Conservation (phyloP, 2,888 invertebrate genomes). For the Eudemis profundana region DNA sequence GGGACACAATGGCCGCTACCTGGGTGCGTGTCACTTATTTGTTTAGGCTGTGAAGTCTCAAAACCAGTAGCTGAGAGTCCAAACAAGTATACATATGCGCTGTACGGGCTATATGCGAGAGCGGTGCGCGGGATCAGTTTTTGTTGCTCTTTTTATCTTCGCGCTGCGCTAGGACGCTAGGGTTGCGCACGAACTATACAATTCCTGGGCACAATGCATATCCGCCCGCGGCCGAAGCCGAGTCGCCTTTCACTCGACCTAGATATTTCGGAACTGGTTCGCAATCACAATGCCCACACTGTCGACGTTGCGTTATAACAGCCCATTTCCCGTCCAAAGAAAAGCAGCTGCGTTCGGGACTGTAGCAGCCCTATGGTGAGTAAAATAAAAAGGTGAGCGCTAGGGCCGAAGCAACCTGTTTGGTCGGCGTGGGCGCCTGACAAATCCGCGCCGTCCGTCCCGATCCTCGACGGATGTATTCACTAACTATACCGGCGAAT, state of each 20-base stretch:
- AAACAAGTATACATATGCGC: constrained; percentile 67
- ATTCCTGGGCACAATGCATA: constrained; percentile 52
- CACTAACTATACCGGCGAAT: constrained; percentile 41
- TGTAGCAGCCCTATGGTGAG: constrained; percentile 71
- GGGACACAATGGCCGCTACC: constrained; percentile 76
- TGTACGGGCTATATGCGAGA: constrained; percentile 59
- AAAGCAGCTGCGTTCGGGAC: constrained; percentile 43
- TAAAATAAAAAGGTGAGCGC: constrained; percentile 75
- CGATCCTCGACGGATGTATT: constrained; percentile 53
- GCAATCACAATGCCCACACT: constrained; percentile 69
- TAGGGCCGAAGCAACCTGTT: constrained; percentile 80
- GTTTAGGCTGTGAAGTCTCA: constrained; percentile 80
- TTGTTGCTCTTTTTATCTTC: constrained; percentile 76
- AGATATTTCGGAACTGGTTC: constrained; percentile 83
- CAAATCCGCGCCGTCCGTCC: constrained; percentile 77
- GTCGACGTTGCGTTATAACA: constrained; percentile 52
- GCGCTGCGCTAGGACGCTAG: constrained; percentile 76
- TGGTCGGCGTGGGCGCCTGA: constrained; percentile 72
- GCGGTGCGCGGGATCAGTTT: constrained; percentile 68
- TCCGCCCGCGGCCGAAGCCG: constrained; percentile 67
- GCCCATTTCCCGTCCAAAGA: constrained; percentile 51
- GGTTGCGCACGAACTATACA: constrained; percentile 53
- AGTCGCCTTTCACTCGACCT: constrained; percentile 83
- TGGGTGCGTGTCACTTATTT: constrained; percentile 80
- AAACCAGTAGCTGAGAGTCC: constrained; percentile 81